Percentiles rank a stretch among this genome's conserved stretches.
These are phyloP conservation scores for Gobionotothen gibberifrons DNA, from an alignment of 2,797 vertebrate species.

Conservation along the genomic window DNA sequence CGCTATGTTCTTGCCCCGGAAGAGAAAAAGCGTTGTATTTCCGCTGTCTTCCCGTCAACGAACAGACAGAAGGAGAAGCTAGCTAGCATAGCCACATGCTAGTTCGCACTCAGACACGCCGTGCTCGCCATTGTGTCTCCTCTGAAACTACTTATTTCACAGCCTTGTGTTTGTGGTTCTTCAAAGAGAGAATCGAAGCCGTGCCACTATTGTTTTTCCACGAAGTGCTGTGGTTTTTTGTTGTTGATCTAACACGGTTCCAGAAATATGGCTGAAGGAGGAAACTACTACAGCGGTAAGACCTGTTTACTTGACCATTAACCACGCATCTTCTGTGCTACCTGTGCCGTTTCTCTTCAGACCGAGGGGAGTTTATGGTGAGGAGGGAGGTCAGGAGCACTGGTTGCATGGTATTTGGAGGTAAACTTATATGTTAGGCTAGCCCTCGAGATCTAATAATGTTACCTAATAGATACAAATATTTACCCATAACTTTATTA, in stretches of 20 bases:
- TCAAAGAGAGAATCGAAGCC: neutral
- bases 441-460: neutral
- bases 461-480: neutral
- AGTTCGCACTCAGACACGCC: neutral
- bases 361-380: constrained; percentile 52
- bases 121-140: constrained; percentile 1
- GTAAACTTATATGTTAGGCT: constrained; percentile 43
- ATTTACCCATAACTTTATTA: neutral
- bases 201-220: neutral
- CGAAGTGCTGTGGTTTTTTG: constrained; percentile 11
- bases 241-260: constrained; percentile 17
- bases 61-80: constrained; percentile 23
- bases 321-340: constrained; percentile 20
- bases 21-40: constrained; percentile 16
- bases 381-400: constrained; percentile 74
- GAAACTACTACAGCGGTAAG: constrained; percentile 83
- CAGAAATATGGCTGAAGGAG: constrained; percentile 82
- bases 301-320: neutral
- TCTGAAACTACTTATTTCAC: neutral
- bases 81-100: constrained; percentile 1
- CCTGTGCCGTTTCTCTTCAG: constrained; percentile 55
- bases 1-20: constrained; percentile 39
- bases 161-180: neutral
- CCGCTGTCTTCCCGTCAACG: constrained; percentile 25
- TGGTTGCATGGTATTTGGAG: constrained; percentile 49